Evolutionary conservation across 2,888 invertebrate species (phyloP).

Genomic region (Nowickia ferox): DNA sequence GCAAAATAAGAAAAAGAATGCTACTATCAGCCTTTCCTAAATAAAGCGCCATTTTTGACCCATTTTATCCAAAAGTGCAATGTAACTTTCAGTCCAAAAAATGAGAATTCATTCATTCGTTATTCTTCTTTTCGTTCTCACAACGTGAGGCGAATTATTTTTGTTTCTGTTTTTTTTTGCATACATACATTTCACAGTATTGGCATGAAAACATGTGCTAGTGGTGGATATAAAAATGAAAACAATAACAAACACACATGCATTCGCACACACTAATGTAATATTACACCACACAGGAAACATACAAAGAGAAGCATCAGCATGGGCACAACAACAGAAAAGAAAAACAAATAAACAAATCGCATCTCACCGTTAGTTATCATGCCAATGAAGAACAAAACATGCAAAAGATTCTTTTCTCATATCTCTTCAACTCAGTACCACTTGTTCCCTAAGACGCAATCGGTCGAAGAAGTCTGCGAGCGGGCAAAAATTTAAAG

Average conservation of each 20-base stretch:
- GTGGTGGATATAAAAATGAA: slow-evolving; percentile 55
- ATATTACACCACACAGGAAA: slow-evolving; percentile 25
- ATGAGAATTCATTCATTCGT: background rate
- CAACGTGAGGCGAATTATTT: slow-evolving; percentile 10
- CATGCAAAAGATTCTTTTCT: slow-evolving; percentile 57
- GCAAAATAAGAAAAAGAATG: background rate
- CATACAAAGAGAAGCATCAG: slow-evolving; percentile 49
- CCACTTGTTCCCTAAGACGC: slow-evolving; percentile 67
- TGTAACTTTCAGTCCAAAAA: background rate
- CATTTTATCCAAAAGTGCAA: background rate
- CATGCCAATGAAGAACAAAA: slow-evolving; percentile 42
- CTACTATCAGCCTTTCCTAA: background rate
- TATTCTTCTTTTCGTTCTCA: background rate
- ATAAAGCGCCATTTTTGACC: slow-evolving; percentile 1
- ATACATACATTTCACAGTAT: slow-evolving; percentile 27
- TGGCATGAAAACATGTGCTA: slow-evolving; percentile 58
- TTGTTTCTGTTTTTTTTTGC: background rate
- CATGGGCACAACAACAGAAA: slow-evolving; percentile 15
- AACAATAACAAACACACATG: slow-evolving; percentile 3
- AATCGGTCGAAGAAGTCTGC: slow-evolving; percentile 46
- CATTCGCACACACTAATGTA: background rate
- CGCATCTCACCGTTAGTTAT: slow-evolving; percentile 19
- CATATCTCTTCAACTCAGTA: slow-evolving; percentile 70
- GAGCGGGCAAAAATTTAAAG: slow-evolving; percentile 42
- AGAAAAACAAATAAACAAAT: slow-evolving; percentile 11